Conservation (phyloP, 2,113 vertebrate genomes). For the Megalops atlanticus region DNA sequence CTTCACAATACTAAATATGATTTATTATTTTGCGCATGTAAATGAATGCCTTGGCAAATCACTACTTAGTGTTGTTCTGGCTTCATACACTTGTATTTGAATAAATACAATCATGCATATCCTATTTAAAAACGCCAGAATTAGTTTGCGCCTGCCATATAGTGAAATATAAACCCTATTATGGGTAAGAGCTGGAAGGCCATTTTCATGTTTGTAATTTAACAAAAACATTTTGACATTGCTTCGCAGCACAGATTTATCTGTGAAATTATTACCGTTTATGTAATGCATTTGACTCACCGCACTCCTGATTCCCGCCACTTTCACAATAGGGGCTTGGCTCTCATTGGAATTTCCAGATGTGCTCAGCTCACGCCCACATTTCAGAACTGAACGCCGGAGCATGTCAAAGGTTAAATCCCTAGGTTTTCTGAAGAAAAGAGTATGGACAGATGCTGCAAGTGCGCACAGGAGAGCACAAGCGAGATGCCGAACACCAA, state of each 20-base stretch:
- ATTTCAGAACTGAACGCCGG: background rate
- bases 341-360: constrained; percentile 5
- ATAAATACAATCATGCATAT: background rate
- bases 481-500: no score
- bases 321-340: background rate
- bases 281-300: no score
- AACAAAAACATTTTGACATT: no score
- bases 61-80: constrained; percentile 10
- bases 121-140: background rate
- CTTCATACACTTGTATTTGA: background rate
- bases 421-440: background rate
- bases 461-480: background rate
- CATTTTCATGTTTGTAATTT: no score
- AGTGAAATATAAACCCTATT: background rate
- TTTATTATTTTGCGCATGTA: constrained; percentile 17
- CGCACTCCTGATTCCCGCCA: background rate
- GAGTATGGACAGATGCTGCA: background rate
- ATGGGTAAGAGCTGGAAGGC: no score
- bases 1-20: constrained; percentile 25
- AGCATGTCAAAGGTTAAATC: constrained; percentile 16
- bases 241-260: no score
- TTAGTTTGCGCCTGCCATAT: background rate
- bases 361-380: background rate
- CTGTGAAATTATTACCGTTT: background rate
- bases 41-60: constrained; percentile 16